These are phyloP conservation scores for Lapara coniferarum DNA, from an alignment of 2,888 invertebrate genomes.

Conservation along the genomic window DNA sequence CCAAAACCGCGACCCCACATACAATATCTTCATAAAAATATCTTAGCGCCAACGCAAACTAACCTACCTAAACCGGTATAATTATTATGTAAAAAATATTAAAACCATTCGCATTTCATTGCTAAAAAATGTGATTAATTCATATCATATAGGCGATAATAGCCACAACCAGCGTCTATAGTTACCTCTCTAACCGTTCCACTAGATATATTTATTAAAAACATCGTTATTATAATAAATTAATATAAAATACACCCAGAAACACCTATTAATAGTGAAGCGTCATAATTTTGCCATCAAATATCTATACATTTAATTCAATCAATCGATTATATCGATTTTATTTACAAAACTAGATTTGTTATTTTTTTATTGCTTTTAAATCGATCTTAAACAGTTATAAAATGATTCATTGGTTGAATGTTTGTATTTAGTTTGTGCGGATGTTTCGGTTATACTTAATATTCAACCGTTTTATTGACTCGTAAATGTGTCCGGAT, in stretches of 20 bases:
- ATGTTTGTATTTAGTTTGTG: background rate
- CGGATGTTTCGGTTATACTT: constrained; percentile 14
- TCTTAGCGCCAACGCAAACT: constrained; percentile 22
- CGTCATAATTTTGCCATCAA: constrained; percentile 34
- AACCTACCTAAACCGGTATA: constrained; percentile 28
- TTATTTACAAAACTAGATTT: constrained; percentile 19
- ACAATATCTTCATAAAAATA: background rate
- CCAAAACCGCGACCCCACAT: background rate
- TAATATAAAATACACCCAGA: constrained; percentile 57
- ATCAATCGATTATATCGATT: constrained; percentile 30
- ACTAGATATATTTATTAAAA: constrained; percentile 63
- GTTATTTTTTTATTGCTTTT: constrained; percentile 21
- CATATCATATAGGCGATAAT: constrained; percentile 32
- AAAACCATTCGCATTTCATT: constrained; percentile 28
- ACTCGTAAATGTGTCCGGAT: constrained; percentile 16
- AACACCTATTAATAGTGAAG: constrained; percentile 52
- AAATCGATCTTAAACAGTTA: constrained; percentile 14
- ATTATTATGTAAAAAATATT: constrained; percentile 25
- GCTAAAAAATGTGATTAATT: constrained; percentile 27
- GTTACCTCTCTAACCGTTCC: constrained; percentile 33
- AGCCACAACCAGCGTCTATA: constrained; percentile 32
- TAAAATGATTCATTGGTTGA: constrained; percentile 17
- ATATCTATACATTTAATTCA: constrained; percentile 31
- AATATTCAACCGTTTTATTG: constrained; percentile 8
- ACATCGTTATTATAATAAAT: constrained; percentile 59